Base-by-base conservation (phyloP, 2,113 vertebrate species). In the Cyanistes caeruleus region DNA sequence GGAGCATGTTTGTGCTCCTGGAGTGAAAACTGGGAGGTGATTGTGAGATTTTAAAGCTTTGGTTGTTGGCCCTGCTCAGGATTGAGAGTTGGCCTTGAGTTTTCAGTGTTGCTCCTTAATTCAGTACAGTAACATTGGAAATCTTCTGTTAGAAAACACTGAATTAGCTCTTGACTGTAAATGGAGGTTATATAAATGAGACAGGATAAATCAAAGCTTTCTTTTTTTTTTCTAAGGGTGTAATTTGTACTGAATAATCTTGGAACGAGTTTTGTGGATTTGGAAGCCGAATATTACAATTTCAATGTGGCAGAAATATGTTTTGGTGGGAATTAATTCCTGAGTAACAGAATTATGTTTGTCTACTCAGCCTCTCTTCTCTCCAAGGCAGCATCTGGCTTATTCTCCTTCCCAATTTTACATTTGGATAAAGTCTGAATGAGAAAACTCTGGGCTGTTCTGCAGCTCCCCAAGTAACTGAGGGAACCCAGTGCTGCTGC, bases 271-370 rank as follows among this genome's bases (percentile, higher is more conserved):
- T 90, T 93, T 68, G 81, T 87, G 90, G 80, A 79, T 95, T 95
- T 94, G 76, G 95, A 97, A 94, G 91, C 74, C 6, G 52, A 91
- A 68, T 87, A 93, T 95, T 89, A 80, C 67, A 37, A 89, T 97
- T 94, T 97, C 87, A 84, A 20, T 87, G 87, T 96, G 94, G 90
- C 89, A 97, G 89, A 96, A 97, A 91, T 90, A 97, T 93, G 79
- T 97, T 94, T 97, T 93, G 63, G 91, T 97, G 97, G 87, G 90
- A 95, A 93, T 92, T 96, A 96, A 97, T 97, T 97, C 92, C 79
- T 33, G 48, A 87, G 73, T 90, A 85, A 77, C 89, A 96, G 94
- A 96, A 93, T 84, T 84, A 77, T 91, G 65, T 90, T 92, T 87
- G 31, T 95, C 87, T 95, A 24, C 80, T 96, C 60, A 87, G 53